Evolutionary conservation across 2,113 vertebrate species (phyloP).

Genomic region (Leptodactylus fuscus): DNA sequence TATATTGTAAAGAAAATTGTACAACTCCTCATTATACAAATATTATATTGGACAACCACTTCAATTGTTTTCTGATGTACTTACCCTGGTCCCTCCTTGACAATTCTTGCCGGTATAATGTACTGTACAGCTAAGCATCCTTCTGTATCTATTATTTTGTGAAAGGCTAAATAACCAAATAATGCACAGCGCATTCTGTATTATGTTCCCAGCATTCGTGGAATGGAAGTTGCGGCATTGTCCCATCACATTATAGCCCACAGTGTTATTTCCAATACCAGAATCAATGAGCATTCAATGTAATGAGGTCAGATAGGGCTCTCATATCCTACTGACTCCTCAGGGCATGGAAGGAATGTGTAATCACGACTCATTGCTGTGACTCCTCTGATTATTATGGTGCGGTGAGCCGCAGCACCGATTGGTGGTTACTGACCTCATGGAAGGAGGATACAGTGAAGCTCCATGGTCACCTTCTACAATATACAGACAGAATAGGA

Average conservation of each 20-base stretch:
- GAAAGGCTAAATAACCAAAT: neutral
- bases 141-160: neutral
- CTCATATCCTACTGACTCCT: neutral
- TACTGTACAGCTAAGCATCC: neutral
- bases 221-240: neutral
- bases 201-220: neutral
- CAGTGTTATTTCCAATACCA: neutral
- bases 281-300: neutral
- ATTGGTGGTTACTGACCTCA: neutral
- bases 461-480: neutral
- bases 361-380: neutral
- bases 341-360: neutral
- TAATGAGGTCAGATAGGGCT: slow-evolving; percentile 6
- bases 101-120: neutral
- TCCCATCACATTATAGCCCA: neutral
- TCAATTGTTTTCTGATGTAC: neutral
- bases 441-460: neutral
- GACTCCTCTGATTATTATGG: neutral
- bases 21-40: too few relatives aligned
- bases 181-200: neutral
- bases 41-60: too few relatives aligned
- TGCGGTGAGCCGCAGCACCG: neutral
- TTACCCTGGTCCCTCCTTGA: neutral
- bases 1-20: too few relatives aligned
- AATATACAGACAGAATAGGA: neutral